Conservation (phyloP, 2,797 vertebrate species). For the Hemibagrus guttatus region DNA sequence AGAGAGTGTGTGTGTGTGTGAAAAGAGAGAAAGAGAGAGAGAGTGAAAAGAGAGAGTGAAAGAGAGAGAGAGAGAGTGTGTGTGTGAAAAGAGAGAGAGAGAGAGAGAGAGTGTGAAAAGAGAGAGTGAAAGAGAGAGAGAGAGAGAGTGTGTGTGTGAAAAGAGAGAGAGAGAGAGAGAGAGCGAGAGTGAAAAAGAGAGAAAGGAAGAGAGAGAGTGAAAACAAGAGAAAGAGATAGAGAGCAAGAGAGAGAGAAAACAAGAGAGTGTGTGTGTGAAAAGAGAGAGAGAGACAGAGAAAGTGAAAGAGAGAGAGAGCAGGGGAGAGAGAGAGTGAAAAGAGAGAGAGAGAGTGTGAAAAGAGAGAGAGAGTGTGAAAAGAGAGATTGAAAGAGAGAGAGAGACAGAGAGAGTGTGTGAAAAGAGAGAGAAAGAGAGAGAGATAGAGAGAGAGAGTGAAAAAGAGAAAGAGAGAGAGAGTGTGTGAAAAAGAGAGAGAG, state of each 20-base stretch:
- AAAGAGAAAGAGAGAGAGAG: not conserved
- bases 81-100: slow-evolving; percentile 43
- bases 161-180: not conserved
- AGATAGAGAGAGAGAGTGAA: slow-evolving; percentile 55
- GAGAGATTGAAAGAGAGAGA: not conserved
- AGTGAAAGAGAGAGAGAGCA: too few species aligned
- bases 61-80: slow-evolving; percentile 58
- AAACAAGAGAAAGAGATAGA: not conserved
- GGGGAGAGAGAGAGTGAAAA: slow-evolving; percentile 62
- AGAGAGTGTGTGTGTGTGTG: too few species aligned
- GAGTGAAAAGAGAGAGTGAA: slow-evolving; percentile 49
- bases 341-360: slow-evolving; percentile 51
- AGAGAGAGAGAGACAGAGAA: slow-evolving; percentile 14
- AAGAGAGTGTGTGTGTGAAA: slow-evolving; percentile 57
- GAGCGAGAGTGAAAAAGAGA: not conserved
- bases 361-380: slow-evolving; percentile 41
- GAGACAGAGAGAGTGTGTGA: too few species aligned
- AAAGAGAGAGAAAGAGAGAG: not conserved
- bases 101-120: slow-evolving; percentile 54
- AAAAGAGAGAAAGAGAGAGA: slow-evolving; percentile 57
- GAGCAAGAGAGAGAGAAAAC: slow-evolving; percentile 59
- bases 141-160: too few species aligned
- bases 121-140: slow-evolving; percentile 29
- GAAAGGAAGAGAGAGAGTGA: slow-evolving; percentile 57
- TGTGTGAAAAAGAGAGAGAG: slow-evolving; percentile 60